Base-by-base conservation (phyloP, 2,797 vertebrate species). In the Parauchenoglanis ngamensis region DNA sequence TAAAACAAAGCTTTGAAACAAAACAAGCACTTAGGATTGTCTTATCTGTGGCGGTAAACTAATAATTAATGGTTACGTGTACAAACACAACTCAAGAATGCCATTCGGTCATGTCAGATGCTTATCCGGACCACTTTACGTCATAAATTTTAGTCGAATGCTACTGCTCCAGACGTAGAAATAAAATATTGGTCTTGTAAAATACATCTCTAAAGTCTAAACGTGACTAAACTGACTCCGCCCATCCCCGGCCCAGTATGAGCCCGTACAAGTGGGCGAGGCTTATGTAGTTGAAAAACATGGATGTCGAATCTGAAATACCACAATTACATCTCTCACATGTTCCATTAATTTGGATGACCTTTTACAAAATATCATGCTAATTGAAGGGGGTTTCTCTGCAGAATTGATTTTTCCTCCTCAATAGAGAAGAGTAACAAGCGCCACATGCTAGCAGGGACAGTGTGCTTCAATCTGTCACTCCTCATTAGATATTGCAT, bases 311-410 rank as follows among this genome's bases (percentile, higher is more conserved):
- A 44, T 54, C 10, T 25, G 31, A 83, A 86, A 87, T 49, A 68
- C 25, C 44, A 57, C 63, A 56, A 52, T 83, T 78, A 67, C 59
- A 49, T 61, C 13, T 63, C 72, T 49, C 70, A 68, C 44, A 6
- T 85, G 86, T 85, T 57, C 46, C 79, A 88, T 87, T 88, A 79
- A 90, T 90, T 89, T 80, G 67, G 61, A 56, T 85, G 88, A 88
- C 88, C 85, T 90, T 90, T 85, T 85, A 54, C 17, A 75, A 88
- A 90, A 89, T 89, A 83, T 82, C 90, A 87, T 54, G 56, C 72
- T 90, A 89, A 89, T 87, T 85, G 83, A 84, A 83, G 80, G 44
- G 87, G 83, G 46, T 85, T 89, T 82, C 15, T 77, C 11, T 46
- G 35, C 70, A 73, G 83, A 85, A 89, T 84, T 86, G 40, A 73